Evolutionary conservation across 35 echinoderm and acorn worm genomes (phyloP), one percentile per base, ranked within the genome.

Genomic region (Apostichopus californicus): DNA sequence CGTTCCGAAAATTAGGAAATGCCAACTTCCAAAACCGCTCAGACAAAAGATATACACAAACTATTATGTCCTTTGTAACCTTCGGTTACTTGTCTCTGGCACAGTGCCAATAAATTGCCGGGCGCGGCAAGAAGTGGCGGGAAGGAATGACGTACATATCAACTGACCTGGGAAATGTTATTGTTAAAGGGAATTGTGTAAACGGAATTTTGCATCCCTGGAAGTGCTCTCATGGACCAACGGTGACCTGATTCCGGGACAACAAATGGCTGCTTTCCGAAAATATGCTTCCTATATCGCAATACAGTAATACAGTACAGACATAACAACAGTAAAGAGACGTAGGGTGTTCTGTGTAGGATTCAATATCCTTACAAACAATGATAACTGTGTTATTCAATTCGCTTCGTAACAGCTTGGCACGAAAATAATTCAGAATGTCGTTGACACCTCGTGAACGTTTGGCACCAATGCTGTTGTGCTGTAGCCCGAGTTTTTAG

Each of bases 111-210:
- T 46, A 80, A 54, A 80, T 54, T 46, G 78, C 26, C 78, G 78
- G 78, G 78, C 78, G 78, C 78, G 78, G 78, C 78, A 80, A 54
- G 34, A 80, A 5, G n/a, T 80, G 78, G 78, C 78, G 78, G 78
- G n/a, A 80, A 80, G 18, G 64, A 80, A 80, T 80, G 53, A 8
- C 53, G 34, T 46, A 46, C 78, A 14, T 80, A 80, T 25, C n/a
- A 26, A 80, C 78, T 25, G 24, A 46, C 78, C 78, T 80, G 78
- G 78, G 78, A 80, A 80, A 80, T 80, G 53, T 54, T 54, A 80
- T 80, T 80, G 78, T 80, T 80, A 21, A 18, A 18, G 64, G 18
- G 11, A 68, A 68, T 68, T 68, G 18, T 68, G 11, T 68, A 18
- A 68, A 14, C 64, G 11, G 64, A 68, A 14, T 68, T 68, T 68